Conservation (phyloP, 2,113 vertebrate genomes). For the Tragelaphus strepsiceros region DNA sequence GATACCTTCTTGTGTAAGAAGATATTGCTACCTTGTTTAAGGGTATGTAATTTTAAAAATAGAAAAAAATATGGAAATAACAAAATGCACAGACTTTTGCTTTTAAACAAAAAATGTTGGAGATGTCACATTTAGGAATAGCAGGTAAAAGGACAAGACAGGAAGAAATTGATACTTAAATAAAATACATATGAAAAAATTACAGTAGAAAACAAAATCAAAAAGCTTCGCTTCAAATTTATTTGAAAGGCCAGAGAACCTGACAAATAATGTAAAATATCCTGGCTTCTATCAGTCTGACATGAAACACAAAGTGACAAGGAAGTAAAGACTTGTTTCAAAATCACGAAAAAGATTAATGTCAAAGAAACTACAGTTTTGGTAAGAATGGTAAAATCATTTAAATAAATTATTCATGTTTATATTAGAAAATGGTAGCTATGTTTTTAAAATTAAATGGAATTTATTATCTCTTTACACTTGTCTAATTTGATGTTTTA, state of each 20-base stretch:
- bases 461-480: not conserved
- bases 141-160: not conserved
- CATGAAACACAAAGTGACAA: not conserved
- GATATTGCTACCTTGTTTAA: not conserved
- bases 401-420: not conserved
- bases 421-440: not conserved
- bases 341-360: not conserved
- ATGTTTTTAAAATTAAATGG: not conserved
- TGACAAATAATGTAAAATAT: conserved; percentile 34
- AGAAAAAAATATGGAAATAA: not conserved
- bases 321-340: not conserved
- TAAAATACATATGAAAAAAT: not conserved
- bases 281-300: conserved; percentile 6
- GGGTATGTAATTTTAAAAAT: not conserved
- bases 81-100: not conserved
- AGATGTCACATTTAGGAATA: not conserved
- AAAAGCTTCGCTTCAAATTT: conserved; percentile 43
- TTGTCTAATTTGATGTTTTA: not conserved
- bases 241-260: conserved; percentile 39
- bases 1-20: not conserved
- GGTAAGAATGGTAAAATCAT: not conserved
- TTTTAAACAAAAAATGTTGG: not conserved
- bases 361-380: not conserved
- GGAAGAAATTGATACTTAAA: not conserved
- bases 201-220: not conserved